These are phyloP conservation scores for Rhopilema esculentum DNA, from an alignment of 30 jellyfish, hydroid and myxozoan species.

Conservation along the genomic window DNA sequence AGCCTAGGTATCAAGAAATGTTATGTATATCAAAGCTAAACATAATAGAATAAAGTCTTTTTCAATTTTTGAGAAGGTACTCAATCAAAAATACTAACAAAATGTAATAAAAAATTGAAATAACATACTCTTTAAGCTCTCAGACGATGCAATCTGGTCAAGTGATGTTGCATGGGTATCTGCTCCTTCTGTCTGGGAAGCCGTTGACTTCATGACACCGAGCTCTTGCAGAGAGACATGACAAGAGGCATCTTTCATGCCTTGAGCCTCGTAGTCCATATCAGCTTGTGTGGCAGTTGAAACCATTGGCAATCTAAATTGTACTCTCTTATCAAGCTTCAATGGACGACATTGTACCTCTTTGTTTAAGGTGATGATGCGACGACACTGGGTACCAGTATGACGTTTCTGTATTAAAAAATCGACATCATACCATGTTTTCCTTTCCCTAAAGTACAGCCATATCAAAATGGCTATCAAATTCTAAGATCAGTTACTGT, in stretches of 20 bases:
- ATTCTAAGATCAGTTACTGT: background rate
- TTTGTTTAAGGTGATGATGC: background rate
- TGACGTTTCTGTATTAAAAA: background rate
- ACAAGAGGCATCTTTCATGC: background rate
- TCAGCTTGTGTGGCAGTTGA: background rate
- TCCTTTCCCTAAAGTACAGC: background rate
- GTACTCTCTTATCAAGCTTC: background rate
- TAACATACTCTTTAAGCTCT: background rate
- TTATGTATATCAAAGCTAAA: background rate
- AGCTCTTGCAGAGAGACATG: background rate
- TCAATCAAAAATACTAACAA: too few species aligned
- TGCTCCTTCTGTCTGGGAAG: background rate
- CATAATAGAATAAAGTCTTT: background rate
- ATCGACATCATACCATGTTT: background rate
- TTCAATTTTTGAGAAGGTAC: background rate
- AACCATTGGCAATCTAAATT: background rate
- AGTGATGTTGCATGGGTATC: background rate
- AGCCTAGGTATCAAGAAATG: background rate
- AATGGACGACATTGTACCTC: background rate
- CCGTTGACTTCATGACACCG: background rate
- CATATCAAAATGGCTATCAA: background rate
- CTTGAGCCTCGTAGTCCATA: background rate
- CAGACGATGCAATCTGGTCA: background rate
- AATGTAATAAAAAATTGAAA: too few species aligned
- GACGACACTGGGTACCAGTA: background rate